Base-by-base conservation (phyloP, 2,113 vertebrate species). In the Neolamprologus caudopunctatus region DNA sequence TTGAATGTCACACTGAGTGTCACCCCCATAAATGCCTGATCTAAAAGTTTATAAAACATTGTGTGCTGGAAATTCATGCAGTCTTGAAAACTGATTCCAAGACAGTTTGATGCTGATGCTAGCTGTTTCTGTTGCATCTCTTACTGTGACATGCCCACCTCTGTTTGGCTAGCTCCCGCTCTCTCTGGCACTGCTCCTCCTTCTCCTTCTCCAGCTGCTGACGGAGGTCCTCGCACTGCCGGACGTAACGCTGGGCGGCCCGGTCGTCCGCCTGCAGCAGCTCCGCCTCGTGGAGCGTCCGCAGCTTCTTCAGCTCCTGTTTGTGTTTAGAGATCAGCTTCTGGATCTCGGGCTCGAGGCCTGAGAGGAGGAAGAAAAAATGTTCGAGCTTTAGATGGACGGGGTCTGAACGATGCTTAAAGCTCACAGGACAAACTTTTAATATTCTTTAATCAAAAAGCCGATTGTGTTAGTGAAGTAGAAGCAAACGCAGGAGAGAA, bases 311-410 rank as follows among this genome's bases (percentile, higher is more conserved):
- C 92, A 99, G 95, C 93, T 99, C 98, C 93, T 98, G 97, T 57
- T 97, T 98, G 95, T 99, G 98, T 89, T 97, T 98, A 9, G 97
- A 95, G 4, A 99, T 96, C 7, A 99, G 97, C 94, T 97, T 98
- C 96, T 99, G 99, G 96, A 99, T 97, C 96, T 99, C 98, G 0
- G 99, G 98, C 93, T 99, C 99, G 91, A 99, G 96, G 40, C 99
- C 99, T 99, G 91, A 3, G 1, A 54, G n/a, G 31, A 9, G 19
- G 11, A 26, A 16, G 10, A 61, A 24, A 17, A 40, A 0, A 17
- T 3, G 45, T 16, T 85, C 3, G 26, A 13, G 31, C 7, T 63
- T 24, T 28, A 37, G 61, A 68, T 16, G n/a, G 14, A 81, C 58
- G 10, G 17, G 21, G 5, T 40, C 19, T 73, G 63, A 7, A 28